Base-by-base conservation (phyloP, 1,140 invertebrate species). In the Tribolium castaneum region DNA sequence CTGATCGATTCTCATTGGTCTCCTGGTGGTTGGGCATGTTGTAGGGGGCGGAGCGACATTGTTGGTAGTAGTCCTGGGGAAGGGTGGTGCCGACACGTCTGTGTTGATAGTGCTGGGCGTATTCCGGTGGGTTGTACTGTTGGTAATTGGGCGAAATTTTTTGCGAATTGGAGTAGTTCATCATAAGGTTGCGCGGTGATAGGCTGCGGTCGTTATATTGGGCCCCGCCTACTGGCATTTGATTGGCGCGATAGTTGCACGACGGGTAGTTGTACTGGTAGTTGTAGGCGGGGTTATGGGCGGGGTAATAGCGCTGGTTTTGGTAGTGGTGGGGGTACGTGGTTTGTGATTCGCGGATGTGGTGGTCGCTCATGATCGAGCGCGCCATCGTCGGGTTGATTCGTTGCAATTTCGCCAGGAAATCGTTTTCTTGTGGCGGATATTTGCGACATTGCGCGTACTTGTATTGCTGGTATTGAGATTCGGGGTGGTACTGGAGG, bases 91-190 rank as follows among this genome's bases (percentile, higher is more conserved):
- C 39, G 77, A 19, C 22, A 49, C 81, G 76, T 19, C 84, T 73
- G 34, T 86, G 85, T 54, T 86, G 85, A 59, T 86, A 86, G 73
- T 86, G 85, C 70, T 86, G 85, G 3, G 85, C 80, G 70, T 86
- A 86, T 49, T 86, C 85, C 0, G 81, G 76, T 16, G 82, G 79
- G 16, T 51, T 71, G 54, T 82, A 83, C 10, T 82, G 81, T 6
- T 76, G 59, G n/a, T 79, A 73, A 39, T 83, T 72, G 0, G 81
- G 75, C 0, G 81, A 74, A 1, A 82, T 80, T 74, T 80, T 83
- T 45, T 79, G 80, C 6, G 80, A 45, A 56, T 80, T 78, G 10
- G 71, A 75, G 62, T 80, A 81, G 39, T 82, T 82, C 66, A 82
- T 72, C 51, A 80, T 81, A 9, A 83, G 30, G 39, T 81, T 79